These are phyloP conservation scores for Rhyzopertha dominica DNA, from an alignment of 1,140 invertebrate genomes.

Conservation along the genomic window DNA sequence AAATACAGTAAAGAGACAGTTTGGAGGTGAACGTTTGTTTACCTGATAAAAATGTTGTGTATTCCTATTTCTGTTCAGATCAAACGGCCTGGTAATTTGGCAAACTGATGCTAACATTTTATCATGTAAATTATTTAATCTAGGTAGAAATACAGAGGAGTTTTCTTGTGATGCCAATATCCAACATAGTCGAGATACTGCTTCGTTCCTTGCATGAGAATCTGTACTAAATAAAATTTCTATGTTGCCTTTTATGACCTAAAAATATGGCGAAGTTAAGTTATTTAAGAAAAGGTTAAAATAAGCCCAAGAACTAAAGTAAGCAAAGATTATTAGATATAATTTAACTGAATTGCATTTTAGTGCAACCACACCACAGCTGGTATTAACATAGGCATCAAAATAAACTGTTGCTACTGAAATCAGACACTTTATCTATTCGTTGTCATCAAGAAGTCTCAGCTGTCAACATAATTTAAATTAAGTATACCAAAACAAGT, in stretches of 20 bases:
- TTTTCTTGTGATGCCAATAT: conserved; percentile 46
- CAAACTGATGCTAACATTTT: conserved; percentile 45
- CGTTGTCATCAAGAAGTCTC: too few relatives aligned
- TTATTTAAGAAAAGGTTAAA: too few relatives aligned
- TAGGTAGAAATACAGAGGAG: conserved; percentile 44
- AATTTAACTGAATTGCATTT: too few relatives aligned
- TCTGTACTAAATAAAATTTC: conserved; percentile 47
- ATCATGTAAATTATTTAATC: conserved; percentile 47
- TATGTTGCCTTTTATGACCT: conserved; percentile 51
- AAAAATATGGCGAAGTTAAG: too few relatives aligned
- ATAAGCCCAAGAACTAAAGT: too few relatives aligned
- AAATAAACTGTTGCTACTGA: too few relatives aligned
- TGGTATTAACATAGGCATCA: too few relatives aligned
- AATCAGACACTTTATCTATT: too few relatives aligned
- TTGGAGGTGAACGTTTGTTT: conserved; percentile 5
- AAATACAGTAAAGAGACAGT: conserved; percentile 8
- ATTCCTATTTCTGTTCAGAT: conserved; percentile 33
- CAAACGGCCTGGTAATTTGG: conserved; percentile 38
- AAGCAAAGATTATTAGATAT: too few relatives aligned
- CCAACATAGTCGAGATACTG: conserved; percentile 50
- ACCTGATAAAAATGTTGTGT: conserved; percentile 42
- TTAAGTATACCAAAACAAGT: too few relatives aligned
- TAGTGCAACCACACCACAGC: too few relatives aligned
- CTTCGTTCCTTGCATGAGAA: conserved; percentile 48
- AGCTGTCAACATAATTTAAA: too few relatives aligned